Base-by-base conservation (phyloP, 2,888 invertebrate genomes). In the Thysanoteuthis rhombus region DNA sequence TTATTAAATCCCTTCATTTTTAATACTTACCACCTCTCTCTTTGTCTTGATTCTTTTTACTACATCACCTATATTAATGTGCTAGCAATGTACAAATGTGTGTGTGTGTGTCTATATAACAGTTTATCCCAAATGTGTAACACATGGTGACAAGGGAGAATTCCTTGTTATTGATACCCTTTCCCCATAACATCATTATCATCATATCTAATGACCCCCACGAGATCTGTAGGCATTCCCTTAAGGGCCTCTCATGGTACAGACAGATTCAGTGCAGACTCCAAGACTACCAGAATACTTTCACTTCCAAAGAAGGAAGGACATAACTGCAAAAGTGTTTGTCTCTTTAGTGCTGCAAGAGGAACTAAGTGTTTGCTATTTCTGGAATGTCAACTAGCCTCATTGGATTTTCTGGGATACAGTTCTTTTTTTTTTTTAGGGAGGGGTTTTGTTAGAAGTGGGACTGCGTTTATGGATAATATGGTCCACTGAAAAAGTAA, bases 131-230 rank as follows among this genome's bases (percentile, higher is more conserved):
- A n/a, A 75, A 75, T 75, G 75, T 75, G 75, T 75, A 75, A 75
- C 75, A 75, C n/a, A 75, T 75, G 75, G 75, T 75, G 36, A 75
- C 75, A 75, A 75, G 75, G 75, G 36, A 75, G 75, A 75, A 75
- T 75, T 75, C 75, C n/a, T n/a, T n/a, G 75, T 75, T 75, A 75
- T 75, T 75, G 75, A 75, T 75, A 75, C 75, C 75, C 75, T 75
- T 75, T 75, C 75, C 36, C 36, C n/a, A 75, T 75, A 75, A 75
- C 75, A 75, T 75, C 75, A 75, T 75, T 75, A 75, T 75, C 75
- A 75, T 75, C n/a, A 36, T 75, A 75, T 75, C 75, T 75, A 75
- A 75, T 75, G 75, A 36, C 75, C n/a, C 75, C 75, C 75, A 75
- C n/a, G 75, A 75, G 75, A 75, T 36, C 75, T 36, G 16, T 36